These are phyloP conservation scores for Barnardius zonarius DNA, from an alignment of 2,113 vertebrate species.

Conservation along the genomic window DNA sequence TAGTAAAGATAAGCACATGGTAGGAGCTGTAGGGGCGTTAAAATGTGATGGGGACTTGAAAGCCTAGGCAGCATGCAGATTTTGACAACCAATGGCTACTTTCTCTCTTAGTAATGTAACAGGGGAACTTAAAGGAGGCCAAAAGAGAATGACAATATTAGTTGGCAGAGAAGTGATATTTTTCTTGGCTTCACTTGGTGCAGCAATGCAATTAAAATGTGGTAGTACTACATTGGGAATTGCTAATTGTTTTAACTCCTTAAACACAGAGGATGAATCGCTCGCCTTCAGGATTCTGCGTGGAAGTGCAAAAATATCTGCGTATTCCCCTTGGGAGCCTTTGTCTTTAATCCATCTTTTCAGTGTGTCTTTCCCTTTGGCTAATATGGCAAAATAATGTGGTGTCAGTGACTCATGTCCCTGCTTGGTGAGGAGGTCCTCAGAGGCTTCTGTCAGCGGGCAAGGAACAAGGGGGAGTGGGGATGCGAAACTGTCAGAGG, in stretches of 20 bases:
- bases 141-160: neutral
- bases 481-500: neutral
- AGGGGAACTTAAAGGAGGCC: neutral
- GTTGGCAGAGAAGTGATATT: neutral
- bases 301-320: neutral
- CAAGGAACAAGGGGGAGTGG: rapidly evolving
- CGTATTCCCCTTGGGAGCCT: neutral
- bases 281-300: neutral
- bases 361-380: neutral
- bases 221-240: neutral
- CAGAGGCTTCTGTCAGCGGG: neutral
- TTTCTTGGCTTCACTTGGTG: conserved; percentile 16
- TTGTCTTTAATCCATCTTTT: neutral
- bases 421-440: neutral
- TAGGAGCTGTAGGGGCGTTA: neutral
- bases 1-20: neutral
- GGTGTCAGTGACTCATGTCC: neutral
- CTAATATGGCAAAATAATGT: neutral
- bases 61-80: neutral
- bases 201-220: conserved; percentile 6
- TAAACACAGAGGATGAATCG: neutral
- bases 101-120: neutral
- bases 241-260: neutral
- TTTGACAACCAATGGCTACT: neutral
- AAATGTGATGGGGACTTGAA: neutral